A percentile compares a stretch with the other conserved stretches of the same genome.
phyloP scores from a whole-genome alignment of 2,888 invertebrate genomes.

The Pristionchus fissidentatus region DNA sequence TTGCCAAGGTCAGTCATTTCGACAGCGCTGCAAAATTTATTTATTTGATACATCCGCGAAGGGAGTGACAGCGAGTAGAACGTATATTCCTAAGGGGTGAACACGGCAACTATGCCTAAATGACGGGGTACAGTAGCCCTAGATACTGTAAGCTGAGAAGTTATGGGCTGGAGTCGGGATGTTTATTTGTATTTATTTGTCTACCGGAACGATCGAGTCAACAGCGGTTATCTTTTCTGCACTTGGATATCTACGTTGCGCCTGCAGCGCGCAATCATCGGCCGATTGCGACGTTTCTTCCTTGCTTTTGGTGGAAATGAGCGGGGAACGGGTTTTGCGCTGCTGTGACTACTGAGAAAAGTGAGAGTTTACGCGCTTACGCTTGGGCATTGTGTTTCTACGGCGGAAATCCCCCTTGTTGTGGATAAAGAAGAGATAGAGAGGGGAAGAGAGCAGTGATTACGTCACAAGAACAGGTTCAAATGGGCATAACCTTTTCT shows the following conservation, averaged over 20 bases:
- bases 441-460: not conserved
- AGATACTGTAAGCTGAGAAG: not conserved
- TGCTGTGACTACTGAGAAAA: not conserved
- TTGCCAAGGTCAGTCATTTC: conserved; percentile 73
- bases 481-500: not conserved
- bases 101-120: too few relatives aligned
- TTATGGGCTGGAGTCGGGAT: not conserved
- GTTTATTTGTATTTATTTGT: not conserved
- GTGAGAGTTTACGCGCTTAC: not conserved
- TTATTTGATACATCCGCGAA: too few relatives aligned
- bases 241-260: not conserved
- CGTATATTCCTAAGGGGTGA: too few relatives aligned
- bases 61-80: too few relatives aligned
- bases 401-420: not conserved
- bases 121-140: too few relatives aligned
- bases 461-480: not conserved
- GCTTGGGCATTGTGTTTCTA: conserved; percentile 13
- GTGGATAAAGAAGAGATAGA: not conserved
- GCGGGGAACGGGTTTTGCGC: conserved; percentile 13
- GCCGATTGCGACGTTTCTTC: too few relatives aligned
- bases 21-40: conserved; percentile 64
- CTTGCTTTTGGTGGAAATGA: too few relatives aligned
- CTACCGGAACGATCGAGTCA: not conserved
- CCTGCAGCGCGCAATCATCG: too few relatives aligned
- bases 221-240: not conserved